phyloP scores from a whole-genome alignment of 2,888 invertebrate species.

The Drosophila subquinaria region DNA sequence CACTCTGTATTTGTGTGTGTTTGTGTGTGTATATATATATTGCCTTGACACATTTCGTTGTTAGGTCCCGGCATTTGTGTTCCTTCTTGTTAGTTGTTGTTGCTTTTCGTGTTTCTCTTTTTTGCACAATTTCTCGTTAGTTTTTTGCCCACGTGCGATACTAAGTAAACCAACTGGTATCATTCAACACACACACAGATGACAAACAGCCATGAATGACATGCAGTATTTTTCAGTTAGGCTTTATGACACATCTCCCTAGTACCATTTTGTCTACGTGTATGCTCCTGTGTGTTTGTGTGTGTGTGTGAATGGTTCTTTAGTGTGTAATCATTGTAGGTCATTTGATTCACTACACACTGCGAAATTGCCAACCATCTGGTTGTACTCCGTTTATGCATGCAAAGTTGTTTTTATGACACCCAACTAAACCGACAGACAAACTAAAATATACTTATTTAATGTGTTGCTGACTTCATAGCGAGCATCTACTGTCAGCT shows the following conservation, averaged over 20 bases:
- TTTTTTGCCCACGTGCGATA: slow-evolving; percentile 54
- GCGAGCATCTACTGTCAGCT: slow-evolving; percentile 6
- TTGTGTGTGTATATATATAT: slow-evolving; percentile 29
- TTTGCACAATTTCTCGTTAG: slow-evolving; percentile 52
- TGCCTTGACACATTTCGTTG: slow-evolving; percentile 72
- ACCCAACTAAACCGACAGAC: background rate
- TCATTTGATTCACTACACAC: slow-evolving; percentile 29
- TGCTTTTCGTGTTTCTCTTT: background rate
- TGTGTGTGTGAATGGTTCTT: slow-evolving; percentile 30
- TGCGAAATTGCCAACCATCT: slow-evolving; percentile 16
- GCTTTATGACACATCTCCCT: slow-evolving; percentile 68
- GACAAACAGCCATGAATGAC: slow-evolving; percentile 30
- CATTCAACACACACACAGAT: slow-evolving; percentile 31
- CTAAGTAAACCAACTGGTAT: slow-evolving; percentile 51
- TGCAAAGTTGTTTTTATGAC: slow-evolving; percentile 1
- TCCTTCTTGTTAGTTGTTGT: slow-evolving; percentile 35
- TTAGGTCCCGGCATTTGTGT: slow-evolving; percentile 34
- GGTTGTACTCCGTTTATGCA: slow-evolving; percentile 9
- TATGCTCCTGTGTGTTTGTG: slow-evolving; percentile 5
- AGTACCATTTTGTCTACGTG: slow-evolving; percentile 26
- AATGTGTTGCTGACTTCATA: background rate
- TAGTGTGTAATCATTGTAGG: slow-evolving; percentile 41
- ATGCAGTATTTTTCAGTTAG: slow-evolving; percentile 66
- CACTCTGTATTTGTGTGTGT: background rate
- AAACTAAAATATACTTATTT: background rate